Percentiles rank a stretch among this genome's conserved stretches.
phyloP scores from a whole-genome alignment of 92 coral and sea anemone species.

The Epizoanthus stellaris region DNA sequence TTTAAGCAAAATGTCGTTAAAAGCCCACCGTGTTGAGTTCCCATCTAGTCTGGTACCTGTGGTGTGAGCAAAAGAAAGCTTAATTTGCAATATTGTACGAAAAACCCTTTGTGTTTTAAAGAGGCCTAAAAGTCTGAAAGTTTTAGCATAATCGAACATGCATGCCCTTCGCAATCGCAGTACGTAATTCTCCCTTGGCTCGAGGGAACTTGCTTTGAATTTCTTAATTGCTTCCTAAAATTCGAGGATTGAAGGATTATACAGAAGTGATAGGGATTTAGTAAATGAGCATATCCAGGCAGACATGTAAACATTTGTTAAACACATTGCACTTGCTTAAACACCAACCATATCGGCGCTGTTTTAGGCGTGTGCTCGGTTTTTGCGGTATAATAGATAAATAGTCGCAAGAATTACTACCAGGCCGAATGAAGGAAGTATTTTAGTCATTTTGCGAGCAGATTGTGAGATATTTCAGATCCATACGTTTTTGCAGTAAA shows the following conservation, averaged over 20 bases:
- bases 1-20: slow-evolving; percentile 16
- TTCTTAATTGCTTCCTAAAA: slow-evolving; percentile 17
- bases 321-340: slow-evolving; percentile 40
- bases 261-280: slow-evolving; percentile 20
- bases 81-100: slow-evolving; percentile 2
- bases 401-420: slow-evolving; percentile 1
- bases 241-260: slow-evolving; percentile 29
- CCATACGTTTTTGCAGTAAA: slow-evolving; percentile 34
- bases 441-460: slow-evolving; percentile 10
- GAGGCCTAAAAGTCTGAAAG: background rate
- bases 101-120: background rate
- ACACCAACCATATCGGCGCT: slow-evolving; percentile 34
- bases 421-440: background rate
- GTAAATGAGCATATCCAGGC: slow-evolving; percentile 33
- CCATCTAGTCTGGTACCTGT: slow-evolving; percentile 23
- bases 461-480: background rate
- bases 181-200: background rate
- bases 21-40: background rate
- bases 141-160: background rate
- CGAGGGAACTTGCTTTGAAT: background rate
- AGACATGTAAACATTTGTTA: slow-evolving; percentile 43
- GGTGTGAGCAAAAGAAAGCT: background rate
- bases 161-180: background rate
- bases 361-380: background rate
- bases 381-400: slow-evolving; percentile 12